phyloP scores from a whole-genome alignment of 2,888 invertebrate species.

The Ophion obscuratus region DNA sequence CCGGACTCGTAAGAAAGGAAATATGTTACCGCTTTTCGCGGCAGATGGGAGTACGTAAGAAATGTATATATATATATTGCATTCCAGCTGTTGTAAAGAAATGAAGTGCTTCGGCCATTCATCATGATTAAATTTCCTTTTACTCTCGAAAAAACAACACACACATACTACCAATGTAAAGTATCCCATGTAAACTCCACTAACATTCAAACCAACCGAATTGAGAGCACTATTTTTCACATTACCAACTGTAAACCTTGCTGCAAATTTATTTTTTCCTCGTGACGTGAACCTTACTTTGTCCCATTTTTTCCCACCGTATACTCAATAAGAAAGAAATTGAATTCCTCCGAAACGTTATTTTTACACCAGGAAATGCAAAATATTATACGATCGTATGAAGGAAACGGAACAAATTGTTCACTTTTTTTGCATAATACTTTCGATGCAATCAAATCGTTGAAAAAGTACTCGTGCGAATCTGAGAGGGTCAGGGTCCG shows the following conservation, averaged over 20 bases:
- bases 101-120: slow-evolving; percentile 39
- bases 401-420: neutral
- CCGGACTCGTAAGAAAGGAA: neutral
- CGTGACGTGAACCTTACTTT: neutral
- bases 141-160: slow-evolving; percentile 31
- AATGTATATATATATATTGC: neutral
- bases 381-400: neutral
- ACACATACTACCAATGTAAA: neutral
- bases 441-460: neutral
- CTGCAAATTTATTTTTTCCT: neutral
- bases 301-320: neutral
- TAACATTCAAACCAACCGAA: neutral
- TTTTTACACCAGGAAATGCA: neutral
- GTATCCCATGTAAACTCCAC: neutral
- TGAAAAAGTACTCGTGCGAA: neutral
- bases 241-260: neutral
- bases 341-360: neutral
- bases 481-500: neutral
- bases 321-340: neutral
- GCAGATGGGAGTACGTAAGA: slow-evolving; percentile 27
- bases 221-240: neutral
- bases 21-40: slow-evolving; percentile 22
- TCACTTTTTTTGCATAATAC: neutral
- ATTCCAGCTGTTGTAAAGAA: slow-evolving; percentile 43
- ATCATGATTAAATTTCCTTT: slow-evolving; percentile 56